A percentile compares a stretch with the other conserved stretches of the same genome.
These are phyloP conservation scores for Lutjanus argentimaculatus DNA, from an alignment of 2,797 vertebrate species.

Conservation along the genomic window DNA sequence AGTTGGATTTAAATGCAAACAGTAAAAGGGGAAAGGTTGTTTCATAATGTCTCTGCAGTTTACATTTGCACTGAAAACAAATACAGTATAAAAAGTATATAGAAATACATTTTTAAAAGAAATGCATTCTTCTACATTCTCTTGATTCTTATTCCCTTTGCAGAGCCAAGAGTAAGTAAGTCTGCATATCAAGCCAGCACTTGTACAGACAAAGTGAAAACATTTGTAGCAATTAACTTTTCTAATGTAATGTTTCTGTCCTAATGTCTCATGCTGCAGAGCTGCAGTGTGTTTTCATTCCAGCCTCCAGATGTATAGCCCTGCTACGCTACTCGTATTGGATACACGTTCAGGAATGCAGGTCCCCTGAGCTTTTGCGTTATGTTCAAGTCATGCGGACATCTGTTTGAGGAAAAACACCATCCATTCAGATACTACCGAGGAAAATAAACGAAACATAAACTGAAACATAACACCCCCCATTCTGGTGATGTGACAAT, in stretches of 20 bases:
- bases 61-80: background rate
- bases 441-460: slow-evolving; percentile 39
- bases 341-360: slow-evolving; percentile 72
- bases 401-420: slow-evolving; percentile 69
- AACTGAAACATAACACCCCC: slow-evolving; percentile 31
- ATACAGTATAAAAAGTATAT: background rate
- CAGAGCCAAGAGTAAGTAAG: background rate
- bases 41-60: too few species aligned
- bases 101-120: too few species aligned
- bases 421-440: slow-evolving; percentile 53
- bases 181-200: background rate
- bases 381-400: slow-evolving; percentile 68
- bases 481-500: slow-evolving; percentile 35
- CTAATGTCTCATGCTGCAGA: slow-evolving; percentile 42
- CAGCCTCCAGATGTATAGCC: slow-evolving; percentile 72
- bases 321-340: slow-evolving; percentile 53
- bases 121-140: background rate
- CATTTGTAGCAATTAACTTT: slow-evolving; percentile 19
- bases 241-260: slow-evolving; percentile 45
- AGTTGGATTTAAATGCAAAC: background rate
- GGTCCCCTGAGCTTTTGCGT: slow-evolving; percentile 67
- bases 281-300: slow-evolving; percentile 70
- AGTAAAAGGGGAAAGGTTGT: background rate
- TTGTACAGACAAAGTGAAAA: slow-evolving; percentile 21
- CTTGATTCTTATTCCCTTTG: background rate